A percentile compares a stretch with the other conserved stretches of the same genome.
Evolutionary conservation across 2,113 vertebrate genomes (phyloP).

Genomic region (Hippocampus guttulatus): DNA sequence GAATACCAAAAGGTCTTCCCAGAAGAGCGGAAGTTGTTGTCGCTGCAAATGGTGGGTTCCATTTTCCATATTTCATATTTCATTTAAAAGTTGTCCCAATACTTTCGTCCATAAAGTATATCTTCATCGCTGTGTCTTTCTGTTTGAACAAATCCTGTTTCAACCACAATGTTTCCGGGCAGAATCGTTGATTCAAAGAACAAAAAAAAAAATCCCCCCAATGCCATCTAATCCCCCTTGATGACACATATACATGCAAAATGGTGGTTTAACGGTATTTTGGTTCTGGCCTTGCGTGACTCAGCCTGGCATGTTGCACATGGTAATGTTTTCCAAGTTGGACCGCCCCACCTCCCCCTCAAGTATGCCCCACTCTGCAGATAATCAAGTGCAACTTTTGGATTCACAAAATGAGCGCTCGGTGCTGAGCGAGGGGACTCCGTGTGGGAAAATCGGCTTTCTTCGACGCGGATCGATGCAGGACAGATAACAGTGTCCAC

Average conservation of each 20-base stretch:
- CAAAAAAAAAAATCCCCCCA: conserved; percentile 17
- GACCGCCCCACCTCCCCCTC: background rate
- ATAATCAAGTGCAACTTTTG: conserved; percentile 2
- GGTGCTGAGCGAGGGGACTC: conserved; percentile 18
- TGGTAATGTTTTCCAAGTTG: conserved; percentile 34
- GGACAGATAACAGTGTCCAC: conserved; percentile 63
- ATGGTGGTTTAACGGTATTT: background rate
- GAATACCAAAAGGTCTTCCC: too few relatives aligned
- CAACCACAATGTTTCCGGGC: background rate
- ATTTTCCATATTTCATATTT: background rate
- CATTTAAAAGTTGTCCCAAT: background rate
- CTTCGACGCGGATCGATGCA: conserved; percentile 60
- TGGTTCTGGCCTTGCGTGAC: conserved; percentile 45
- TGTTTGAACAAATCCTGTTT: background rate
- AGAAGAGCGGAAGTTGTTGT: too few relatives aligned
- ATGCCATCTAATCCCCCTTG: conserved; percentile 49
- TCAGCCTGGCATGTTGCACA: conserved; percentile 42
- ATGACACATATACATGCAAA: conserved; percentile 69
- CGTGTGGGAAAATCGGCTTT: conserved; percentile 66
- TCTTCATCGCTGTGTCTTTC: too few relatives aligned
- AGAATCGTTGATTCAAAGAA: conserved; percentile 45
- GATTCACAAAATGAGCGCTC: background rate
- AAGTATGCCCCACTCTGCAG: conserved; percentile 1
- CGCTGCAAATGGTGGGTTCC: background rate
- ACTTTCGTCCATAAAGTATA: background rate